phyloP scores from a whole-genome alignment of 2,113 vertebrate species.

The Laticauda laticaudata region DNA sequence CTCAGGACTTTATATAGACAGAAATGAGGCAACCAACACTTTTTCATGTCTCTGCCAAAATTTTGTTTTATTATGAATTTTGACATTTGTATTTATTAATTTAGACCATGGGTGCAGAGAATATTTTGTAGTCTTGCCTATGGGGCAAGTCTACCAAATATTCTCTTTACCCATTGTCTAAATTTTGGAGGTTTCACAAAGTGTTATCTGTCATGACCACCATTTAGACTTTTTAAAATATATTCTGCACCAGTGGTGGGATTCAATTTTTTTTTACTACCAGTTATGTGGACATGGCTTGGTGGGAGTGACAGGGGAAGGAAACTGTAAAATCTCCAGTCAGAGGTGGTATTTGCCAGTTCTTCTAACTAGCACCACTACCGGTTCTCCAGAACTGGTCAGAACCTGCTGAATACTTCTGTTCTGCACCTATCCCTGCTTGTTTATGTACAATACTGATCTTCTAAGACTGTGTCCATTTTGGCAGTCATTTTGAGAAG shows the following conservation, averaged over 20 bases:
- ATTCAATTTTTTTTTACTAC: too few relatives aligned
- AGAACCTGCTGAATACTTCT: too few relatives aligned
- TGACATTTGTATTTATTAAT: background rate
- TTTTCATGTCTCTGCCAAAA: background rate
- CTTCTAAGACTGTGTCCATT: background rate
- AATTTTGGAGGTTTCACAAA: background rate
- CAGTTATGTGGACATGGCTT: too few relatives aligned
- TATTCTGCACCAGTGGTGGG: background rate
- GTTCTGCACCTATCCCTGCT: background rate
- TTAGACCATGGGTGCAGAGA: background rate
- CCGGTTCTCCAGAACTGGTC: too few relatives aligned
- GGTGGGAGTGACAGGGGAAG: too few relatives aligned
- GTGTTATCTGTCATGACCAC: background rate
- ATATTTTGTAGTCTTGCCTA: background rate
- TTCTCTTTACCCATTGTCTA: background rate
- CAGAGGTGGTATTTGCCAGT: too few relatives aligned
- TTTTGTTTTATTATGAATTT: background rate
- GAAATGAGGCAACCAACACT: background rate
- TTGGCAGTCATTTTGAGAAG: background rate
- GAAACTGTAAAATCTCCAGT: too few relatives aligned
- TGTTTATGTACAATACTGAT: background rate
- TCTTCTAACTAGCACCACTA: too few relatives aligned
- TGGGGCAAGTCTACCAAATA: background rate
- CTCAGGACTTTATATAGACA: background rate
- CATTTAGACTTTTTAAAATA: background rate